Evolutionary conservation across 2,113 vertebrate species (phyloP).

Genomic region (Amazona vittata): DNA sequence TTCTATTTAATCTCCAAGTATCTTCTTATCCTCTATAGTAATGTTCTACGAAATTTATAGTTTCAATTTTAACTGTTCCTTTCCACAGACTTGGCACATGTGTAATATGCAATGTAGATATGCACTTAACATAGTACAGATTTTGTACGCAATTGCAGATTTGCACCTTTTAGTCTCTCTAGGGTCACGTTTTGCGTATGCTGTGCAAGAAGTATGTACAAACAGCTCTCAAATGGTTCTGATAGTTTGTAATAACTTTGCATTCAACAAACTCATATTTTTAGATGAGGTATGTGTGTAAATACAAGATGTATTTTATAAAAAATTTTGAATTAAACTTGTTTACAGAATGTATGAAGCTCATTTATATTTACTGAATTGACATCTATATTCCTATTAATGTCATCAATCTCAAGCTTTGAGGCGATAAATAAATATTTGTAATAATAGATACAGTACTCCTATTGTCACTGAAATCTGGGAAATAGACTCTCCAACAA

Average conservation of each 20-base stretch:
- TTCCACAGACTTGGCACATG: neutral
- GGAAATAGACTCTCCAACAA: neutral
- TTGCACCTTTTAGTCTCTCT: slow-evolving; percentile 32
- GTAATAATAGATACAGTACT: neutral
- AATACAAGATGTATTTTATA: slow-evolving; percentile 69
- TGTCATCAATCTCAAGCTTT: neutral
- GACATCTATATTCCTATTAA: neutral
- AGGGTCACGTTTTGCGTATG: slow-evolving; percentile 35
- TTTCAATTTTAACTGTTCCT: slow-evolving; percentile 3
- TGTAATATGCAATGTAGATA: slow-evolving; percentile 42
- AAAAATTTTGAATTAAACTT: slow-evolving; percentile 63
- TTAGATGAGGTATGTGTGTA: slow-evolving; percentile 63
- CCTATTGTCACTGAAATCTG: neutral
- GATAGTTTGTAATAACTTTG: slow-evolving; percentile 49
- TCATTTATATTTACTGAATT: slow-evolving; percentile 57
- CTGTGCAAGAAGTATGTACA: slow-evolving; percentile 40
- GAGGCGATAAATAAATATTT: slow-evolving; percentile 11
- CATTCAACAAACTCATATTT: slow-evolving; percentile 53
- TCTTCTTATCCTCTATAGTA: neutral
- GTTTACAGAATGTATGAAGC: slow-evolving; percentile 55
- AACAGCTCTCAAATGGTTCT: slow-evolving; percentile 21
- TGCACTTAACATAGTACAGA: neutral
- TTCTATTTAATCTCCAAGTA: neutral
- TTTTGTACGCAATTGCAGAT: slow-evolving; percentile 50
- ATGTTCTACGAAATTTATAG: neutral